Evolutionary conservation across 2,888 invertebrate species (phyloP).

Genomic region (Caenorhabditis imperialis): DNA sequence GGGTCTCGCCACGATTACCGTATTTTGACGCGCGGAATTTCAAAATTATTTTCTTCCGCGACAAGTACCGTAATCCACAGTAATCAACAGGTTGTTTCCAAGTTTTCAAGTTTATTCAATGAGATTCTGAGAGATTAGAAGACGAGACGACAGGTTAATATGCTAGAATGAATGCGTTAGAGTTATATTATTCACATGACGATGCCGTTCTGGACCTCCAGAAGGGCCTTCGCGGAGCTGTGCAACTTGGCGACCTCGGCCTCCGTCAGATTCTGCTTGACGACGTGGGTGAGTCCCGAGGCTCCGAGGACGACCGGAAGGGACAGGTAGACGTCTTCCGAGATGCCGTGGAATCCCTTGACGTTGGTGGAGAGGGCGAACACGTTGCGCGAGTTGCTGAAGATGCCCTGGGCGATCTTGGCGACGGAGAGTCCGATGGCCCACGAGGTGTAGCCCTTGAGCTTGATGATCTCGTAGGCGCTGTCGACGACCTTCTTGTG

Average conservation of each 20-base stretch:
- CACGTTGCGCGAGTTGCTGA: slow-evolving; percentile 79
- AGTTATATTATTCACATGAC: slow-evolving; percentile 30
- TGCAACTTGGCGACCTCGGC: slow-evolving; percentile 71
- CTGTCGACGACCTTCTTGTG: slow-evolving; percentile 88
- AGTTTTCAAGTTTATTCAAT: slow-evolving; percentile 31
- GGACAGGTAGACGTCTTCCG: slow-evolving; percentile 88
- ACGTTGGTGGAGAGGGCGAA: slow-evolving; percentile 79
- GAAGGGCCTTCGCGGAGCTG: slow-evolving; percentile 71
- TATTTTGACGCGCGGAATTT: slow-evolving; percentile 6
- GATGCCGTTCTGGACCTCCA: slow-evolving; percentile 71
- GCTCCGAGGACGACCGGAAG: slow-evolving; percentile 82
- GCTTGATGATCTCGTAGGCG: slow-evolving; percentile 81
- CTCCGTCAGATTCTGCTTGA: slow-evolving; percentile 71
- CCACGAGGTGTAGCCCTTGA: slow-evolving; percentile 80
- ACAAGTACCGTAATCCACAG: too few relatives aligned
- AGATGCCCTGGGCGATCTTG: slow-evolving; percentile 78
- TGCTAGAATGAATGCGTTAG: neutral
- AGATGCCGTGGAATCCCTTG: slow-evolving; percentile 86
- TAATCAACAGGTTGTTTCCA: too few relatives aligned
- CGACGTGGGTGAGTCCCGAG: slow-evolving; percentile 73
- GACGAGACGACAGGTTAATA: slow-evolving; percentile 1
- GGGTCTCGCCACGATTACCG: slow-evolving; percentile 3
- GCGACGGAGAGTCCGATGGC: slow-evolving; percentile 79
- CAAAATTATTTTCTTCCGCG: neutral
- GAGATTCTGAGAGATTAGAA: slow-evolving; percentile 33